Evolutionary conservation across 2,113 vertebrate genomes (phyloP), one percentile per base, ranked within the genome.

Genomic region (Nothobranchius furzeri): DNA sequence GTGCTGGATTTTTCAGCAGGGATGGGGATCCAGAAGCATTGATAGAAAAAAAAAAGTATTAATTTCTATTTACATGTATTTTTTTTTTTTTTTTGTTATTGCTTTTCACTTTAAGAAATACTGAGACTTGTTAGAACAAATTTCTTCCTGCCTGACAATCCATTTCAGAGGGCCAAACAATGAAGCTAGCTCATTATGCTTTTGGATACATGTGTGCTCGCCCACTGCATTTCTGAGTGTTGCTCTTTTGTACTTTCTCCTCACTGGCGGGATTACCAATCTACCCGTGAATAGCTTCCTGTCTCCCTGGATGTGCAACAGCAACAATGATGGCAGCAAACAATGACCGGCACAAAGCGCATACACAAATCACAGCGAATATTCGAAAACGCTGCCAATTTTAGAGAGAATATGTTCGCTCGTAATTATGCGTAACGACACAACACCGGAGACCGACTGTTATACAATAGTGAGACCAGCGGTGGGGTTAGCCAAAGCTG

Each of bases 261-360:
- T 79, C 74, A 81, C 84, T 85, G 86, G 76, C 90, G 79, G 82
- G 70, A 82, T 88, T 90, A 78, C 84, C 87, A 87, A 81, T 84
- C 76, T 88, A 68, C 67, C 62, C 20, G 58, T 89, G 87, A 91
- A 91, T 85, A 85, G 87, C 76, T 80, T 63, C 70, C 71, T 58
- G 76, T 82, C 87, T 79, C 78, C 68, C 71, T 73, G 70, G 74
- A 87, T 69, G 67, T 77, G 78, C 69, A 73, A 79, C 85, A 75
- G 64, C 81, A 91, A 40, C 85, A 92, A 92, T 91, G 81, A 88
- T 75, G 69, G 79, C 85, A 58, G 67, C 70, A 83, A 85, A 91
- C 87, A 90, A 90, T 86, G 72, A 87, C 66, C 84, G 42, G 25
- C 74, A 83, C 76, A 86, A 83, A 86, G 84, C 77, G 62, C 73